These are phyloP conservation scores for Micoletzkya japonica DNA, from an alignment of 2,888 invertebrate genomes.

Conservation along the genomic window DNA sequence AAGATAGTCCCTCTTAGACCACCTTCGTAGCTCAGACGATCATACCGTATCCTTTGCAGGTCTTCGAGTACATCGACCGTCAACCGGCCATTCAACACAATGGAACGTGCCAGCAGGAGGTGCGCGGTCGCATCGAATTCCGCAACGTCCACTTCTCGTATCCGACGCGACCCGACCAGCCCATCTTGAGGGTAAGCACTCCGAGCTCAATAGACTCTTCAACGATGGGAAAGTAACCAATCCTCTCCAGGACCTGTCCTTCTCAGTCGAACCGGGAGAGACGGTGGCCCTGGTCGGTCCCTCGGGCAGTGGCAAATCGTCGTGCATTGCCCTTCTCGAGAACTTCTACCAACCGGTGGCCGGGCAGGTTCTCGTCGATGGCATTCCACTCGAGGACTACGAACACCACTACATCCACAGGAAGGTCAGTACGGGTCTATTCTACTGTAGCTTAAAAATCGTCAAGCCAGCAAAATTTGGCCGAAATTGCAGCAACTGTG, in stretches of 20 bases:
- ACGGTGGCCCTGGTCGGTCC: constrained; percentile 67
- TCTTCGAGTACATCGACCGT: constrained; percentile 65
- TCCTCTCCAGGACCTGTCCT: constrained; percentile 63
- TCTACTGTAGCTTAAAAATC: not conserved
- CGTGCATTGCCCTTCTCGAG: constrained; percentile 66
- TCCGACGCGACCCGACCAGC: constrained; percentile 78
- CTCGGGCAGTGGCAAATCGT: constrained; percentile 67
- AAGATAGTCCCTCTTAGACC: too few species aligned
- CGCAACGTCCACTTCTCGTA: constrained; percentile 80
- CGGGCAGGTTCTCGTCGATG: constrained; percentile 65
- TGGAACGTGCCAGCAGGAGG: constrained; percentile 38
- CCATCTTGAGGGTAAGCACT: constrained; percentile 72
- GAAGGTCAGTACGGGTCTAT: constrained; percentile 52
- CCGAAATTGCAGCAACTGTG: not conserved
- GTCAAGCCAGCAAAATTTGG: not conserved
- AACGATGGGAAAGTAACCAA: not conserved
- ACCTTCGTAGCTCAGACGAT: not conserved
- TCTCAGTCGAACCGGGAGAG: constrained; percentile 66
- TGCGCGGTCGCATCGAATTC: constrained; percentile 75
- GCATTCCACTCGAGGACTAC: constrained; percentile 63
- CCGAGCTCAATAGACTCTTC: not conserved
- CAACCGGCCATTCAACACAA: constrained; percentile 57
- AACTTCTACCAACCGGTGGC: constrained; percentile 66
- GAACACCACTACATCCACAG: constrained; percentile 66
- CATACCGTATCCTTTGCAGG: constrained; percentile 27